Base-by-base conservation (phyloP, 1,140 invertebrate genomes). In the Brachystomella parvula region DNA sequence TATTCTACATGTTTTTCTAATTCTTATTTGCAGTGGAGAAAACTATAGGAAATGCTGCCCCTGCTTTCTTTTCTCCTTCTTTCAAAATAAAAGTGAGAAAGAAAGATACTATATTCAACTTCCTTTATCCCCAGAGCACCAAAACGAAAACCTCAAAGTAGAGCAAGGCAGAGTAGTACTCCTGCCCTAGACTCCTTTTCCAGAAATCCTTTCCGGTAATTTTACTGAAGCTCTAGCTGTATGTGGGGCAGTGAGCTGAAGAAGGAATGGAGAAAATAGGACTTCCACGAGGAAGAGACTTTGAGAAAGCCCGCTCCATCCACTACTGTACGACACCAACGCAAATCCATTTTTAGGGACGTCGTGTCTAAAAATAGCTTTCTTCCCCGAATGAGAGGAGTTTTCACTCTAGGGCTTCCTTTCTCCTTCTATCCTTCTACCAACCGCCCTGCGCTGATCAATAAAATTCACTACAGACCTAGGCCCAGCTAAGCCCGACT, bases 281-380 rank as follows among this genome's bases (percentile, higher is more conserved):
- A 65, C 17, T 32, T 60, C 32, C 31, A 29, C 6, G 32, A 49
- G 28, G n/a, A 6, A 21, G 49, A 26, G 15, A 56, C 24, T 56
- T 12, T 56, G 49, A 56, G 15, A 26, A 6, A 6, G 6, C 9
- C 49, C 49, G 6, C 6, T 39, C 58, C 17, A 3, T 61, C 21
- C n/a, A 47, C 17, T 30, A 19, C 26, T 24, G 35, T 24, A 31
- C 44, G 24, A 61, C 62, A 63, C 71, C 68, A 56, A 72, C 70
- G 61, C 65, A 68, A 70, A 68, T 71, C 70, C 71, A 71, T 69
- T 72, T 72, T 71, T 71, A 70, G 67, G 62, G 66, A 68, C 63
- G 70, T 67, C 30, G 71, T 32, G 31, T 61, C 71, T 68, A 67
- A 70, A 74, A 74, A 70, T 72, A 70, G 71, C 64, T 28, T 47